A percentile compares a stretch with the other conserved stretches of the same genome.
phyloP scores from a whole-genome alignment of 2,797 vertebrate species.

The Paedocypris micromegethes region DNA sequence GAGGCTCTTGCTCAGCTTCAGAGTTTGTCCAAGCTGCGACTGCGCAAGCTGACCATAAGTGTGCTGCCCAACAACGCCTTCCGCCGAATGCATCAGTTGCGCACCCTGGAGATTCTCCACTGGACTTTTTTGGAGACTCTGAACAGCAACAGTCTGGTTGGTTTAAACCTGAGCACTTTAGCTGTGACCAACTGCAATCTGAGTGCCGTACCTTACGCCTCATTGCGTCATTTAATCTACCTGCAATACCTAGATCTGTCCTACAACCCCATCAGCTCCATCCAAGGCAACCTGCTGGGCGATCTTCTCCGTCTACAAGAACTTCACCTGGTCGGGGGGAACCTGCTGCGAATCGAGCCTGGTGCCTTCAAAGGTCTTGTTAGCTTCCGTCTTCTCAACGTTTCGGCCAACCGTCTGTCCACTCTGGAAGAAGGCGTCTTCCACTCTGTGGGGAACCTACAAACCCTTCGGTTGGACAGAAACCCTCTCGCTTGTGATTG shows the following conservation, averaged over 20 bases:
- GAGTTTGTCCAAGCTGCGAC: slow-evolving; percentile 65
- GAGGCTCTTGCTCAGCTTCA: slow-evolving; percentile 78
- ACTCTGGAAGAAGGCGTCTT: slow-evolving; percentile 81
- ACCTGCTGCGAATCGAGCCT: slow-evolving; percentile 71
- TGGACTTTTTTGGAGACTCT: slow-evolving; percentile 75
- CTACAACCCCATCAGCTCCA: slow-evolving; percentile 78
- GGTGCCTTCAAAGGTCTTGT: slow-evolving; percentile 78
- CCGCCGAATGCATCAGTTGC: slow-evolving; percentile 66
- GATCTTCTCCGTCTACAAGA: slow-evolving; percentile 78
- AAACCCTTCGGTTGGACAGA: slow-evolving; percentile 76
- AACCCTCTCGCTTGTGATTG: slow-evolving; percentile 88
- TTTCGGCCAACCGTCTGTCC: slow-evolving; percentile 78
- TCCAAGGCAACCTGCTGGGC: slow-evolving; percentile 69
- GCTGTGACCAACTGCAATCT: slow-evolving; percentile 79
- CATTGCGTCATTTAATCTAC: slow-evolving; percentile 74
- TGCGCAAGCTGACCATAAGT: slow-evolving; percentile 72
- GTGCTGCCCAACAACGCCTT: slow-evolving; percentile 75
- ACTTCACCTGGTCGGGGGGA: slow-evolving; percentile 76
- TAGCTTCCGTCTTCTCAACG: slow-evolving; percentile 77
- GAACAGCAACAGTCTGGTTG: slow-evolving; percentile 72
- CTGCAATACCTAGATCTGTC: slow-evolving; percentile 82
- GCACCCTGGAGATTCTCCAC: slow-evolving; percentile 70
- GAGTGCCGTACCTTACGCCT: slow-evolving; percentile 72
- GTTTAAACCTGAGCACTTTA: slow-evolving; percentile 81
- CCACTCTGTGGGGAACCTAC: slow-evolving; percentile 77